Conservation (phyloP, 2,113 vertebrate genomes). For the Apaloderma vittatum region DNA sequence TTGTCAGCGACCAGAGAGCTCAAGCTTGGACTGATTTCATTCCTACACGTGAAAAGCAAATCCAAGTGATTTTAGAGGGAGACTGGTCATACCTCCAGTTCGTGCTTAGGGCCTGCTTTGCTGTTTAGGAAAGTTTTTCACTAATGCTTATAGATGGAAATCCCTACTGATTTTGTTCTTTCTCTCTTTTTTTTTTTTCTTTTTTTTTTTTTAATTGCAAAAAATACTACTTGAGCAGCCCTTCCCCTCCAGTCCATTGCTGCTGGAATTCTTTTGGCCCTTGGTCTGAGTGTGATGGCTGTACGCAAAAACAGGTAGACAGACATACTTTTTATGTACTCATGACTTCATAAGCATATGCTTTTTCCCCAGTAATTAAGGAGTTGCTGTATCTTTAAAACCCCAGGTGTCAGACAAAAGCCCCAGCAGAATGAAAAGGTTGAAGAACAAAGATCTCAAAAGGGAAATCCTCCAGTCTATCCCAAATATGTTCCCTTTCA, state of each 20-base stretch:
- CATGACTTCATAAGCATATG: background rate
- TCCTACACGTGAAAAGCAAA: background rate
- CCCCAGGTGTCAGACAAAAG: background rate
- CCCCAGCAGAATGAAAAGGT: background rate
- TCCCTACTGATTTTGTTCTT: background rate
- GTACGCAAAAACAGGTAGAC: slow-evolving; percentile 84
- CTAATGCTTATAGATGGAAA: background rate
- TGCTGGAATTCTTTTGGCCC: slow-evolving; percentile 85
- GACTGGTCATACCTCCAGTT: background rate
- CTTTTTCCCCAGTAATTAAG: background rate
- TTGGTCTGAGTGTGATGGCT: slow-evolving; percentile 91
- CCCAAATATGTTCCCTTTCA: background rate
- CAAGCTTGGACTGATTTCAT: background rate
- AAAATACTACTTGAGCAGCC: slow-evolving; percentile 1
- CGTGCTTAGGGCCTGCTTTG: background rate
- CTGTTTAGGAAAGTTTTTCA: background rate
- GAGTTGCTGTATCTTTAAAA: background rate
- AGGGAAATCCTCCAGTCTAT: background rate
- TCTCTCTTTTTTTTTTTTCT: background rate
- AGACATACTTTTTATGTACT: background rate
- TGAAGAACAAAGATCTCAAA: background rate
- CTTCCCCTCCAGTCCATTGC: slow-evolving; percentile 79
- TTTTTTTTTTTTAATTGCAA: background rate
- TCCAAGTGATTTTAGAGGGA: background rate
- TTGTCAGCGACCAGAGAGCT: background rate